Evolutionary conservation across 2,888 invertebrate species (phyloP).

Genomic region (Chesias legatella): DNA sequence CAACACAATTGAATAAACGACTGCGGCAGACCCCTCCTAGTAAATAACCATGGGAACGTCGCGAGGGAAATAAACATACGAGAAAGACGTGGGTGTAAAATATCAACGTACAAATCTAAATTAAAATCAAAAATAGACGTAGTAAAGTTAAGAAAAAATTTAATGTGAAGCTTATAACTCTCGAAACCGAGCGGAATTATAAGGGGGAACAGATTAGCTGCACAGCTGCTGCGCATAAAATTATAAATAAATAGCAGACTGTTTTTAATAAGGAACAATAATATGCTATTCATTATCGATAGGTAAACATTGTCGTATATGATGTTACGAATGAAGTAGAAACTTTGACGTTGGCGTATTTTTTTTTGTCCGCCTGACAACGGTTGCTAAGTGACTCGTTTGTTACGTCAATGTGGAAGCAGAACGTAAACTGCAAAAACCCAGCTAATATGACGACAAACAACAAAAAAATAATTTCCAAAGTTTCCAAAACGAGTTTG

Average conservation of each 20-base stretch:
- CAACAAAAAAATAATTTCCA: constrained; percentile 12
- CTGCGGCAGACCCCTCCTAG: constrained; percentile 13
- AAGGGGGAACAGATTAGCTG: too few relatives aligned
- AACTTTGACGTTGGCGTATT: constrained; percentile 12
- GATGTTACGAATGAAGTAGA: constrained; percentile 22
- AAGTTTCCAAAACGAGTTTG: constrained; percentile 1
- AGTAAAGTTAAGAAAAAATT: too few relatives aligned
- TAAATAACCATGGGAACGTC: constrained; percentile 19
- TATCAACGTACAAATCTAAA: too few relatives aligned
- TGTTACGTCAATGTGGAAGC: constrained; percentile 51
- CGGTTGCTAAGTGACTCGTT: constrained; percentile 52
- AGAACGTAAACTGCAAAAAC: constrained; percentile 20
- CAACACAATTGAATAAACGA: constrained; percentile 24
- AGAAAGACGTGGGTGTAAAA: neutral
- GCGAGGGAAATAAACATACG: constrained; percentile 7
- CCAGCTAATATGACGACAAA: constrained; percentile 6
- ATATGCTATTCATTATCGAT: too few relatives aligned
- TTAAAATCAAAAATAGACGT: too few relatives aligned
- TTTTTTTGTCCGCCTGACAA: constrained; percentile 53
- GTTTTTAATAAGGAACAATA: too few relatives aligned
- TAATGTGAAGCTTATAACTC: too few relatives aligned
- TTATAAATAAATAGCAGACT: too few relatives aligned
- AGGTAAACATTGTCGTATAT: too few relatives aligned
- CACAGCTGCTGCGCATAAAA: too few relatives aligned
- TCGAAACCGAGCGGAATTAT: too few relatives aligned